Base-by-base conservation (phyloP, 2,888 invertebrate species). In the Heliconius ismenius region DNA sequence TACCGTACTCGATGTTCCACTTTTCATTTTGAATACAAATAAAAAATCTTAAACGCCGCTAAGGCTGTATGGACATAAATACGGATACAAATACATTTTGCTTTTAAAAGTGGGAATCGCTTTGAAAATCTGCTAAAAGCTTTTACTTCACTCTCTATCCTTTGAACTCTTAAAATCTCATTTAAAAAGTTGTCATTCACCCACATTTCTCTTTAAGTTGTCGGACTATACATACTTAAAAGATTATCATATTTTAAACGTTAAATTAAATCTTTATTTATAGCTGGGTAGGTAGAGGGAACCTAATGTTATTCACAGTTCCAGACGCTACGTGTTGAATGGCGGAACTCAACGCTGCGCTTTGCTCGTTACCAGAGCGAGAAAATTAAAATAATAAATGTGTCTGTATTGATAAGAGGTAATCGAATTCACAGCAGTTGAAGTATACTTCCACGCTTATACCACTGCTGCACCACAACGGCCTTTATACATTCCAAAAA, bases 21-120 rank as follows among this genome's bases (percentile, higher is more conserved):
- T 86, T 87, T 32, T 81, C 84, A 79, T 81, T 76, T 83, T 81
- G 87, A 86, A 89, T 89, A 86, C 86, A 87, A 88, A 90, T 87
- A 83, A 83, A 85, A 87, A 89, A 90, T 88, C 86, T 83, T 82
- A 80, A 79, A 81, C 83, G 84, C 84, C 82, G 77, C 82, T 62
- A 15, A 26, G 62, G 62, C 62, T 84, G 83, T 81, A 82, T 80
- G 79, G 78, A 83, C 83, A 86, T 82, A 83, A 83, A 84, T 86
- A 83, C 84, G 81, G 54, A 77, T 78, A 78, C 74, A 76, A 76
- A 72, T 76, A 75, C 64, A 54, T 77, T 78, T 58, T 67, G 58
- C 72, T 76, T 74, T 76, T 75, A 73, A 76, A 79, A 72, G 36
- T 63, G 65, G 67, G 26, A 68, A 72, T 72, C 67, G 72, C 78